Base-by-base conservation (phyloP, 2,113 vertebrate species). In the Aegotheles bennettii region DNA sequence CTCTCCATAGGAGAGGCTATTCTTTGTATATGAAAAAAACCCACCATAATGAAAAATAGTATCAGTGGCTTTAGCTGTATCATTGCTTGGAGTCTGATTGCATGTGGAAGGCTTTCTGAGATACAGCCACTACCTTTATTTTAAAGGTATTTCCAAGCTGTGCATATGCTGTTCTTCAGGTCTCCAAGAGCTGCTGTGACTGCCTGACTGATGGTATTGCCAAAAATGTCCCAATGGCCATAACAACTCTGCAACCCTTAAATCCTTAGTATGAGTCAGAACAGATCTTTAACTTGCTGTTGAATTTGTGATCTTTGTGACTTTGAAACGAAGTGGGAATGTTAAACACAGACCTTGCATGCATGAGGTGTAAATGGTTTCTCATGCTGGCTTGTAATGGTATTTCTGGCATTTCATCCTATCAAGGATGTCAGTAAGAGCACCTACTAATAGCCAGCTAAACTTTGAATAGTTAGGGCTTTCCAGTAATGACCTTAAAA, bases 301-400 rank as follows among this genome's bases (percentile, higher is more conserved):
- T 77, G 69, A 43, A 87, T 76, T 53, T 53, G 36, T 60, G 86
- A 63, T 93, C 47, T 74, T 43, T 75, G 67, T 88, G 82, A 40
- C 76, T 92, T 86, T 51, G 87, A 71, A 89, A 93, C 26, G 63
- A 71, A 93, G 64, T 84, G 67, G 71, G 82, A 86, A 69, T 90
- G 69, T 81, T 65, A 71, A 95, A 84, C 74, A 12, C 75, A 83
- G 90, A 8, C 42, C 40, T 96, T 25, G 57, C 20, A 3, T 71
- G 67, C n/a, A 0, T 23, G 86, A 95, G 83, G 84, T 79, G 82
- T 83, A 64, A 93, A 50, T 0, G 10, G 53, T 76, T 96, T 87
- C 65, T 94, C 1, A 1, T 23, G 0, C 84, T 94, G 80, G 89
- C 47, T 74, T 35, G 9, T 57, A 35, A 42, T 40, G 75, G 50